phyloP scores from a whole-genome alignment of 2,113 vertebrate genomes.

The Hippolais icterina region DNA sequence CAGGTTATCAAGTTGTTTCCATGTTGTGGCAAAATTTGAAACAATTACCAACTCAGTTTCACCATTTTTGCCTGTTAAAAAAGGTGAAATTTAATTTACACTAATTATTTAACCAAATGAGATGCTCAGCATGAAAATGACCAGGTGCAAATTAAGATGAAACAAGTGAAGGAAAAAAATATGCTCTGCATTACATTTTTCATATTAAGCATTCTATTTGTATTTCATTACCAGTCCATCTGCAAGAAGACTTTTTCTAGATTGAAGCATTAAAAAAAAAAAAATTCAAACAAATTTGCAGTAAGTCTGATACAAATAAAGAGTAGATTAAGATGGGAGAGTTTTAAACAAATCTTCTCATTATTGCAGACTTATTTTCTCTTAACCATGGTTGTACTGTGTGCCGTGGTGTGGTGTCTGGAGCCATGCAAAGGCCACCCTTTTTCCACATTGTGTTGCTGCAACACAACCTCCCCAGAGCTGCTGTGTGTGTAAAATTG shows the following conservation, averaged over 20 bases:
- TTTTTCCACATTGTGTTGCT: not conserved
- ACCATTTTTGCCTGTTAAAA: conserved; percentile 12
- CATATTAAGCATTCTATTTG: not conserved
- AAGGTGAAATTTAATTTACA: conserved; percentile 46
- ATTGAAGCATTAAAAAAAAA: not conserved
- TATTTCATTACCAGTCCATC: conserved; percentile 54
- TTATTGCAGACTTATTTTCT: not conserved
- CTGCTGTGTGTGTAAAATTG: not conserved
- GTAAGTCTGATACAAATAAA: not conserved
- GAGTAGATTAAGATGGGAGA: not conserved
- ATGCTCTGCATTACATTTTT: not conserved
- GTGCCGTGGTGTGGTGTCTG: not conserved
- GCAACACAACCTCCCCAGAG: not conserved
- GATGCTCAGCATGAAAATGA: conserved; percentile 19
- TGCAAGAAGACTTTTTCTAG: conserved; percentile 11
- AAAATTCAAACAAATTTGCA: not conserved
- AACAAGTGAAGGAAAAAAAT: conserved; percentile 12
- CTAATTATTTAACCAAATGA: conserved; percentile 26
- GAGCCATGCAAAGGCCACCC: not conserved
- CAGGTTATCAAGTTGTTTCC: not conserved
- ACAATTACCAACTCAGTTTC: not conserved
- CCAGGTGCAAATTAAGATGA: conserved; percentile 45
- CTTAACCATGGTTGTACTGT: not conserved
- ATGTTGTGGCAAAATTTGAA: not conserved
- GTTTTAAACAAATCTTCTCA: not conserved